These are phyloP conservation scores for Nezara viridula DNA, from an alignment of 2,888 invertebrate genomes.

Conservation along the genomic window DNA sequence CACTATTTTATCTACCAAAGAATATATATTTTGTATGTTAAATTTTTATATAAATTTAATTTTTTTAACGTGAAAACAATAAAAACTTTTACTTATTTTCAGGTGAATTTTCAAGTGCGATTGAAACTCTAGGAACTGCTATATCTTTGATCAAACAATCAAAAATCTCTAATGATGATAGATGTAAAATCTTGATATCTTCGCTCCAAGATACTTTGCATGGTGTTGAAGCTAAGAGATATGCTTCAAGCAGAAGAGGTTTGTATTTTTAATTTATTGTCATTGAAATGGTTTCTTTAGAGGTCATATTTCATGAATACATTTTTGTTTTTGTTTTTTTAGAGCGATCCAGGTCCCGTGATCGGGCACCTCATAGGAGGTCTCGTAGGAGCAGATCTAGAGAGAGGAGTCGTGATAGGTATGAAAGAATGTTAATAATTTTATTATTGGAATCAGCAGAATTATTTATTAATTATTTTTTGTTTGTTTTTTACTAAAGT, in stretches of 20 bases:
- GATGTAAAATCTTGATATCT: conserved; percentile 97
- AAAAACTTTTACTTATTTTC: conserved; percentile 59
- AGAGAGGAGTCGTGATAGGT: conserved; percentile 84
- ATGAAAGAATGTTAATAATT: background rate
- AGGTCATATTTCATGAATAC: background rate
- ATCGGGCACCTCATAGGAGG: conserved; percentile 75
- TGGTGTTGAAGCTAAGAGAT: conserved; percentile 98
- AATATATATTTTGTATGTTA: background rate
- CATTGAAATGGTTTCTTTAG: background rate
- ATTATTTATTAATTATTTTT: background rate
- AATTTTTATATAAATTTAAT: background rate
- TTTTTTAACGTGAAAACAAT: background rate
- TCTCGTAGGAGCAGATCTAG: conserved; percentile 68
- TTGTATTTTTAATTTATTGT: conserved; percentile 59
- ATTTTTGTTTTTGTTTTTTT: conserved; percentile 22
- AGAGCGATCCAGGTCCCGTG: conserved; percentile 65
- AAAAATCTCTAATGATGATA: conserved; percentile 94
- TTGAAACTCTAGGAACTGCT: conserved; percentile 98
- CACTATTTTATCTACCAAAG: background rate
- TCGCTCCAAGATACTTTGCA: conserved; percentile 96
- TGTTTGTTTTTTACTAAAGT: background rate
- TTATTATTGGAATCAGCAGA: background rate
- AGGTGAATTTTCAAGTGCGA: conserved; percentile 97
- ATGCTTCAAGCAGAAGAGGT: conserved; percentile 81
- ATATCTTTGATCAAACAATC: conserved; percentile 99